Conservation (phyloP, 2,797 vertebrate genomes). For the Arrhamphus sclerolepis region DNA sequence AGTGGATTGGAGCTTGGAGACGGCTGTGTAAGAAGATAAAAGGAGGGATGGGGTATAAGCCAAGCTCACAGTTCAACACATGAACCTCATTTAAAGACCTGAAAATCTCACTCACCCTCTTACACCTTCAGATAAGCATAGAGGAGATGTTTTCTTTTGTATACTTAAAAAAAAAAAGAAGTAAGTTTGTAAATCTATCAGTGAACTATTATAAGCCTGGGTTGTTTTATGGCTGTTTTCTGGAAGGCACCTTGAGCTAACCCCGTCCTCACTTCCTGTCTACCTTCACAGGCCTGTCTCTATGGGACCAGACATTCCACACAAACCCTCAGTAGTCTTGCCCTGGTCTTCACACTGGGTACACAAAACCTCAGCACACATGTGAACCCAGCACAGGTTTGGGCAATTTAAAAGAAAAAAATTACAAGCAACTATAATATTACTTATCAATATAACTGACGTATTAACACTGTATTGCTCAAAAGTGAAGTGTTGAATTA, state of each 20-base stretch:
- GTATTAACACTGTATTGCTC: too few relatives aligned
- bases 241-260: conserved; percentile 53
- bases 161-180: conserved; percentile 56
- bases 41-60: conserved; percentile 25
- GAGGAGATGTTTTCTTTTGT: conserved; percentile 17
- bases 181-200: conserved; percentile 69
- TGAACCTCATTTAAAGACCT: conserved; percentile 39
- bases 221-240: conserved; percentile 70
- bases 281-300: conserved; percentile 22
- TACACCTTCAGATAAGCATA: conserved; percentile 7
- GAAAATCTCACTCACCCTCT: conserved; percentile 20
- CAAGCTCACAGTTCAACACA: conserved; percentile 40
- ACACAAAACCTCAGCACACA: too few relatives aligned
- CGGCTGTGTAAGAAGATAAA: conserved; percentile 41
- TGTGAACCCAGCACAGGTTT: too few relatives aligned
- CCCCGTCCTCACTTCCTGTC: conserved; percentile 68
- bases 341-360: too few relatives aligned
- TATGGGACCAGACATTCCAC: conserved; percentile 18
- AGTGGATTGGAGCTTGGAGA: conserved; percentile 23
- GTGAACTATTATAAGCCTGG: conserved; percentile 61
- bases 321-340: neutral
- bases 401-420: too few relatives aligned
- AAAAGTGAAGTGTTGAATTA: too few relatives aligned
- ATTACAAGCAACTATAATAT: too few relatives aligned
- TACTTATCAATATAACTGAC: too few relatives aligned